phyloP scores from a whole-genome alignment of 2,888 invertebrate species.

The Trileptium ribeirensis region DNA sequence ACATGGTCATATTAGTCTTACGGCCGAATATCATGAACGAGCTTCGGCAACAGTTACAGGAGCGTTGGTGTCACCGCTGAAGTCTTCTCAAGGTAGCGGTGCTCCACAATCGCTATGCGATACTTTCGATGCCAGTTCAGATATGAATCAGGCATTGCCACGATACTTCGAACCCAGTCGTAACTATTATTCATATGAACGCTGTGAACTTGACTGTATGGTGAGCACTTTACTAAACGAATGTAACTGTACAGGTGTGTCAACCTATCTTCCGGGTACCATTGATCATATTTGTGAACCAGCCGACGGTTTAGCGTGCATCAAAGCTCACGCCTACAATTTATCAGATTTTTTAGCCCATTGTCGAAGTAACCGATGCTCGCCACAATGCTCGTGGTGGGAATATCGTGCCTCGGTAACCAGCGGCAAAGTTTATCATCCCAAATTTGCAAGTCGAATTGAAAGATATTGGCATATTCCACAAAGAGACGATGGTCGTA shows the following conservation, averaged over 20 bases:
- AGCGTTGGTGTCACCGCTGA: too few relatives aligned
- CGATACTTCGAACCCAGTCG: too few relatives aligned
- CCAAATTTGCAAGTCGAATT: not conserved
- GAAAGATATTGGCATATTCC: not conserved
- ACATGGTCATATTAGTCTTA: not conserved
- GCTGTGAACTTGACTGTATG: not conserved
- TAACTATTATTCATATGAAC: not conserved
- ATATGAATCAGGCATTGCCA: not conserved
- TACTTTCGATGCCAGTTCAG: not conserved
- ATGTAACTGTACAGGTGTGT: not conserved
- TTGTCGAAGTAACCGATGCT: not conserved
- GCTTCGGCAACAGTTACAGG: not conserved
- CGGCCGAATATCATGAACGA: not conserved
- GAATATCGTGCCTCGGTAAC: not conserved
- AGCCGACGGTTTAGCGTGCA: not conserved
- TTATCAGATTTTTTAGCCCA: too few relatives aligned
- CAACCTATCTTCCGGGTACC: not conserved
- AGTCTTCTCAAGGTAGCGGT: too few relatives aligned
- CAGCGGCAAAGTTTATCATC: not conserved
- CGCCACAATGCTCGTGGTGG: not conserved
- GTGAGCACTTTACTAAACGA: not conserved
- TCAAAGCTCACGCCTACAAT: not conserved
- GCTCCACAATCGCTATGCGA: too few relatives aligned
- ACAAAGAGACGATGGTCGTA: not conserved
- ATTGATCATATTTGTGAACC: too few relatives aligned